Conservation (phyloP, 2,888 invertebrate species). For the Lamproptera curius region DNA sequence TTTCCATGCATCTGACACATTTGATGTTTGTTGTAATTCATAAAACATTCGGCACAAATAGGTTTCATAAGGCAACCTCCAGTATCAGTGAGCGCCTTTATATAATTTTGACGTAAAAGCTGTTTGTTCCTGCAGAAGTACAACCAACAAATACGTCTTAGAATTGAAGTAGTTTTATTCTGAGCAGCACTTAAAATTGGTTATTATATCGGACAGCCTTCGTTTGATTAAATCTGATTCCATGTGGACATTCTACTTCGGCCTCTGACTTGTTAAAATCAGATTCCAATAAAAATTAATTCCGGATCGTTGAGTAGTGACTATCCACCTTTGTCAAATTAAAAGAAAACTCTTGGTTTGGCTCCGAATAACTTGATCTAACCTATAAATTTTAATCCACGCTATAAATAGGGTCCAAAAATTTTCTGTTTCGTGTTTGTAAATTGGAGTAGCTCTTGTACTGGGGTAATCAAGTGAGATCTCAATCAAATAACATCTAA, state of each 20-base stretch:
- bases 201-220: background rate
- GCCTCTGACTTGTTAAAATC: constrained; percentile 35
- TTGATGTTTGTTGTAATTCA: constrained; percentile 32
- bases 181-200: background rate
- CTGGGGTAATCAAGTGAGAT: constrained; percentile 39
- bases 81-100: constrained; percentile 27
- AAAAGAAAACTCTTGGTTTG: background rate
- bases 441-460: constrained; percentile 35
- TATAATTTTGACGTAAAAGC: constrained; percentile 17
- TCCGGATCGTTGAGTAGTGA: background rate
- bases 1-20: constrained; percentile 31
- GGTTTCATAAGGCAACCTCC: constrained; percentile 4
- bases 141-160: constrained; percentile 16
- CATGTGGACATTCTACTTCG: constrained; percentile 11
- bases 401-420: background rate
- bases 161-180: background rate
- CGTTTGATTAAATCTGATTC: background rate
- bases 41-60: constrained; percentile 18
- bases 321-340: background rate
- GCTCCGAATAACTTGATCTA: background rate
- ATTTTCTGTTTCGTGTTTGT: constrained; percentile 20
- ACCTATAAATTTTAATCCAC: background rate
- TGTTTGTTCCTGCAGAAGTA: background rate
- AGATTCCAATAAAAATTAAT: constrained; percentile 43
- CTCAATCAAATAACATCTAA: constrained; percentile 31